Evolutionary conservation across 2,888 invertebrate species (phyloP).

Genomic region (Holacanthella duospinosa): DNA sequence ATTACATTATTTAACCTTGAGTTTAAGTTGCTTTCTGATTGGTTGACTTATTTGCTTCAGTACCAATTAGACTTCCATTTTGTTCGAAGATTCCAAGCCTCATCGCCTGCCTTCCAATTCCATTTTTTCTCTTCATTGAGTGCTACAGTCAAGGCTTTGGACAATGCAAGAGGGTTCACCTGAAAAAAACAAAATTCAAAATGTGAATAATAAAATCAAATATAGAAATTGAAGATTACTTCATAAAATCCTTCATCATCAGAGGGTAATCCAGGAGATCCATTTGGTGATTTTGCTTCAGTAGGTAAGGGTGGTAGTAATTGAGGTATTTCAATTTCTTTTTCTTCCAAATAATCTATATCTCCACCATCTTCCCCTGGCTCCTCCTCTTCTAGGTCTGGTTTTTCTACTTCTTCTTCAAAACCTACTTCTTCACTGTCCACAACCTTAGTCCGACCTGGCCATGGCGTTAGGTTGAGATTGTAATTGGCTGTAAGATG

Average conservation of each 20-base stretch:
- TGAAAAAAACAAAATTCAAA: neutral
- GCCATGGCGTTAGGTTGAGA: slow-evolving; percentile 24
- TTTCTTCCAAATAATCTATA: neutral
- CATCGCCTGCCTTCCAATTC: slow-evolving; percentile 16
- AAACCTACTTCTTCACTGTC: neutral
- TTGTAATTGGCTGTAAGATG: slow-evolving; percentile 20
- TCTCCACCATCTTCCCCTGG: neutral
- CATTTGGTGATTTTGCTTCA: neutral
- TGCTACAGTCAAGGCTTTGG: slow-evolving; percentile 21
- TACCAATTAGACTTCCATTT: slow-evolving; percentile 35
- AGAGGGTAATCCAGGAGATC: slow-evolving; percentile 4
- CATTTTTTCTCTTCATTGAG: slow-evolving; percentile 16
- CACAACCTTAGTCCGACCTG: neutral
- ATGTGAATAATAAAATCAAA: no score
- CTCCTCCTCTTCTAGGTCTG: slow-evolving; percentile 3
- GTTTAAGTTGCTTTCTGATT: no score
- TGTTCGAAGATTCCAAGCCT: slow-evolving; percentile 26
- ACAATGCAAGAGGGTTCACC: slow-evolving; percentile 22
- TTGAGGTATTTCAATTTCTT: neutral
- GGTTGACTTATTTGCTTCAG: no score
- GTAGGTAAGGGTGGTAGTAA: neutral
- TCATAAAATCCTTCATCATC: slow-evolving; percentile 23
- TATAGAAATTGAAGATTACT: neutral
- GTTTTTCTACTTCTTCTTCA: neutral
- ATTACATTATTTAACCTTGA: no score